Evolutionary conservation across 2,888 invertebrate genomes (phyloP).

Genomic region (Xanthorhoe spadicearia): DNA sequence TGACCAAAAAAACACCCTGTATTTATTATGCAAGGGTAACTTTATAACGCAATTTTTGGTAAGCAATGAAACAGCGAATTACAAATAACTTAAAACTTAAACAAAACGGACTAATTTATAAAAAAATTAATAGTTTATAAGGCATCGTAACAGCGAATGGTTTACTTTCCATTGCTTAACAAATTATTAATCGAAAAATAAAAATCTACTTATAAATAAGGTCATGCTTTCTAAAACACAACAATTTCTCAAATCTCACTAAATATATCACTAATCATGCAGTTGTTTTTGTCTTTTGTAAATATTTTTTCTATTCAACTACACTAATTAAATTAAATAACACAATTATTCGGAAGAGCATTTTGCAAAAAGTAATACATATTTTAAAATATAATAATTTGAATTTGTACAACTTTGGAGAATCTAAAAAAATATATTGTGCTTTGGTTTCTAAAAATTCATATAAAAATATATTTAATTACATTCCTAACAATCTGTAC

Average conservation of each 20-base stretch:
- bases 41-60: not conserved
- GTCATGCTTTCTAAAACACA: conserved; percentile 42
- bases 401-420: conserved; percentile 10
- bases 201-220: conserved; percentile 21
- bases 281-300: conserved; percentile 34
- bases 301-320: conserved; percentile 8
- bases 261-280: conserved; percentile 38
- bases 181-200: not conserved
- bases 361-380: not conserved
- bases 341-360: conserved; percentile 3
- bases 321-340: not conserved
- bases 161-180: not conserved
- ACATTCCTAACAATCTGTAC: too few species aligned
- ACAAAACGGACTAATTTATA: not conserved
- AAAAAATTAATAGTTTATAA: not conserved
- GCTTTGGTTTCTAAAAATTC: conserved; percentile 20
- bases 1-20: too few species aligned
- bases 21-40: not conserved
- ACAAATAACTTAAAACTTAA: not conserved
- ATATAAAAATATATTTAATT: not conserved
- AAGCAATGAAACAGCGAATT: conserved; percentile 3
- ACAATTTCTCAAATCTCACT: conserved; percentile 41
- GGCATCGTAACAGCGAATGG: not conserved
- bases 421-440: conserved; percentile 15
- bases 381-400: conserved; percentile 13